Base-by-base conservation (phyloP, 1,140 invertebrate species). In the Bombus sibiricus region DNA sequence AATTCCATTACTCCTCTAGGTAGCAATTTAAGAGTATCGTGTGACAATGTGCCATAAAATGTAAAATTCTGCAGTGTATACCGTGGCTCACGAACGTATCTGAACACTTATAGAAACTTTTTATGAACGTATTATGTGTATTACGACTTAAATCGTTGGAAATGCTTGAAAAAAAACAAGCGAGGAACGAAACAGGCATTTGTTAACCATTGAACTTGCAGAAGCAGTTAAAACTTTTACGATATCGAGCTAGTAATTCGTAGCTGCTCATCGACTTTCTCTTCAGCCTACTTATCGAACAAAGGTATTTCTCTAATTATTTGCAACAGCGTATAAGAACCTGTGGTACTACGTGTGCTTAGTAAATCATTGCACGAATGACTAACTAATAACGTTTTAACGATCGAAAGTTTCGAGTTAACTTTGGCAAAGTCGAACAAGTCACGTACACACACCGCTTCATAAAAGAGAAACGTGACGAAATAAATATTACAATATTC, bases 401-500 rank as follows among this genome's bases (percentile, higher is more conserved):
- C 57, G 41, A 77, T 77, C 57, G 57, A 75, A 43, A 59, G 34
- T 77, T 77, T n/a, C 53, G 2, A 62, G 25, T 77, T n/a, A 13
- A 62, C 37, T 62, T 28, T 62, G 10, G 9, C 3, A n/a, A 41
- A n/a, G 37, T 64, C 32, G 34, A 32, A 12, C 15, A 32, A 41
- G 43, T 41, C 25, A 34, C n/a, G 10, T 53, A 32, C 0, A 53
- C 72, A 34, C 66, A 12, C 34, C 32, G 18, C 34, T 68, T 25
- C 32, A 0, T 37, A 25, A 37, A 37, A 12, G 22, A 25, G 34
- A 9, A 25, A 68, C 13, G 34, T n/a, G 28, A 13, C 28, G 59
- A 62, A 62, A 25, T 32, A 25, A 37, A 68, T 37, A 22, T 37
- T 37, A 10, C 8, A 9, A 68, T 37, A 68, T 68, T 10, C n/a